Percentiles rank a stretch among this genome's conserved stretches.
These are phyloP conservation scores for Steinernema scapterisci DNA, from an alignment of 2,888 invertebrate species.

Conservation along the genomic window DNA sequence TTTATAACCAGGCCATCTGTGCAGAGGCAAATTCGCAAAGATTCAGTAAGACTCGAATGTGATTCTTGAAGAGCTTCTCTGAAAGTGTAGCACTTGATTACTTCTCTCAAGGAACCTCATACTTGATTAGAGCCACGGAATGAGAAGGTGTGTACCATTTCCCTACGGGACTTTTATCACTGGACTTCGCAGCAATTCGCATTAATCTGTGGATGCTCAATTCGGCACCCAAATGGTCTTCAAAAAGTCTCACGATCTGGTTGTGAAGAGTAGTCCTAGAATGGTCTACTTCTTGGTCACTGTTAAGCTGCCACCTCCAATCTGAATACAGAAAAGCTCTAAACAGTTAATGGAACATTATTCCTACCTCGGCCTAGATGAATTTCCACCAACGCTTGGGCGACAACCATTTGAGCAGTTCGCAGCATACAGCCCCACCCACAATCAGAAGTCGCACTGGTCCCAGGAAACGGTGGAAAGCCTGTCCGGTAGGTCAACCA, in stretches of 20 bases:
- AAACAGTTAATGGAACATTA: no score
- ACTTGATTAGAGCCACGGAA: constrained; percentile 44
- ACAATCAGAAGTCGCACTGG: constrained; percentile 79
- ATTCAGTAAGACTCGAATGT: constrained; percentile 39
- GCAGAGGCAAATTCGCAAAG: constrained; percentile 44
- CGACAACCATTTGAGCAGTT: constrained; percentile 89
- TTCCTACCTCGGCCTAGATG: constrained; percentile 78
- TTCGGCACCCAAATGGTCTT: constrained; percentile 46
- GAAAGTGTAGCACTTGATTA: constrained; percentile 27
- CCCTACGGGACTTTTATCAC: constrained; percentile 49
- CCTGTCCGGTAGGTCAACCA: constrained; percentile 77
- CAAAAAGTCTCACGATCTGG: constrained; percentile 52
- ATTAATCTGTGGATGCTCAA: constrained; percentile 54
- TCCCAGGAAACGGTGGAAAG: constrained; percentile 46
- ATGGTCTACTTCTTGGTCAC: constrained; percentile 6
- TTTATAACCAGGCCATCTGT: constrained; percentile 51
- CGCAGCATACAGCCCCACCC: constrained; percentile 91
- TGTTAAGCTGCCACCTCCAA: constrained; percentile 27
- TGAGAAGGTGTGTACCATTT: constrained; percentile 59
- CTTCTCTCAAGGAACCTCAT: neutral
- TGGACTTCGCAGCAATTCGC: constrained; percentile 38
- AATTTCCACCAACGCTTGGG: constrained; percentile 83
- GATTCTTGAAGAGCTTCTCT: constrained; percentile 50
- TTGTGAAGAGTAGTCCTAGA: constrained; percentile 33
- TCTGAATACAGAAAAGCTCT: no score